Evolutionary conservation across 1,140 invertebrate genomes (phyloP).

Genomic region (Geopemphigus sp.): DNA sequence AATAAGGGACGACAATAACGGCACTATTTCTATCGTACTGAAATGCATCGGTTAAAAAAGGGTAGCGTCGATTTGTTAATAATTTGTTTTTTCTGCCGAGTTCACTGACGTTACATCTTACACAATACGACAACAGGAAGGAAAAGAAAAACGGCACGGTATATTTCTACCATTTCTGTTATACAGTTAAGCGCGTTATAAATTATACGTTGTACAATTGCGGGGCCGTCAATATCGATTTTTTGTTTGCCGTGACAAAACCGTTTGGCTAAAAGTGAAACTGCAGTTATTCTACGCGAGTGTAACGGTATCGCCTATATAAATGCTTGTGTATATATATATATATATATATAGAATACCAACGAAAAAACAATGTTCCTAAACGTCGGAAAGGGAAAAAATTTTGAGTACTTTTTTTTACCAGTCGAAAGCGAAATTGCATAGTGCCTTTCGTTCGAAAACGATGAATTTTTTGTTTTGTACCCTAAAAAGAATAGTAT

Average conservation of each 20-base stretch:
- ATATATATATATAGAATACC: background rate
- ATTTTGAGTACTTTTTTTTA: conserved; percentile 7
- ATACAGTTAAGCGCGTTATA: too few species aligned
- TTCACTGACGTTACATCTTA: too few species aligned
- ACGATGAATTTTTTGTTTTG: background rate
- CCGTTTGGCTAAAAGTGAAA: conserved; percentile 24
- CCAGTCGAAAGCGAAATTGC: conserved; percentile 13
- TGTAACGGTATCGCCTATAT: too few species aligned
- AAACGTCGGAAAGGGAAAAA: conserved; percentile 12
- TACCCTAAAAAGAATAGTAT: background rate
- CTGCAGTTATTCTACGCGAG: background rate
- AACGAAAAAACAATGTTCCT: background rate
- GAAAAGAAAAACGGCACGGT: too few species aligned
- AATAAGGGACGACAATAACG: too few species aligned
- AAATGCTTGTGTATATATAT: too few species aligned
- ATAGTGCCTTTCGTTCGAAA: background rate
- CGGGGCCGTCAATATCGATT: background rate
- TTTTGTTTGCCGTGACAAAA: background rate
- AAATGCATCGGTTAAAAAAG: too few species aligned
- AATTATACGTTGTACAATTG: background rate
- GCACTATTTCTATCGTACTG: too few species aligned
- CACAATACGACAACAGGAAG: too few species aligned
- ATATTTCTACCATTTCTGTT: too few species aligned
- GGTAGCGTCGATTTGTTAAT: too few species aligned
- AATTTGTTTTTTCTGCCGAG: too few species aligned